Conservation (phyloP, 2,888 invertebrate genomes). For the Tenthredo mesomela region DNA sequence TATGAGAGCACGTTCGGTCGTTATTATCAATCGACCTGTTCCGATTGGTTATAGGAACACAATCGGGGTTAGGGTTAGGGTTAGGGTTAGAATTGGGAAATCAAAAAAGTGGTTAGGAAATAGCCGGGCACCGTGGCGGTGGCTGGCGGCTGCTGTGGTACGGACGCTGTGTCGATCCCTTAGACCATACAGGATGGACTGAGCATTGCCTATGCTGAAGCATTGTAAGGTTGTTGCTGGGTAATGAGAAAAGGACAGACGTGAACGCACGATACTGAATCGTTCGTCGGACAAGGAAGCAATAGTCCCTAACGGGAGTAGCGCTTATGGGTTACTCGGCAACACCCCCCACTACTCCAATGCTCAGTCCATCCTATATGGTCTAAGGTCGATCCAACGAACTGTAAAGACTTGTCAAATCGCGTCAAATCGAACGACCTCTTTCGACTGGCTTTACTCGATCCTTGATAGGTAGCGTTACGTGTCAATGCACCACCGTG, state of each 20-base stretch:
- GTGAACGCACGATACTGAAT: no score
- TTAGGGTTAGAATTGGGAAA: neutral
- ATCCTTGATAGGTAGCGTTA: neutral
- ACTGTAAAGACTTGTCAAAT: neutral
- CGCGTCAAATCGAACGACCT: neutral
- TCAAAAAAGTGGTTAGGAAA: neutral
- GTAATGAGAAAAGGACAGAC: no score
- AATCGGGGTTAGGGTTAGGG: neutral
- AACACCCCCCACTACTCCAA: no score
- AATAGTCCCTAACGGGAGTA: no score
- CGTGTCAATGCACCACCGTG: neutral
- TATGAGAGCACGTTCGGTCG: neutral
- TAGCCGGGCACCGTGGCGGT: neutral
- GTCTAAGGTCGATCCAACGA: neutral
- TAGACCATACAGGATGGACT: no score
- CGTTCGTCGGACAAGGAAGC: no score
- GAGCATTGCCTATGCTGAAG: no score
- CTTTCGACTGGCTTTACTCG: neutral
- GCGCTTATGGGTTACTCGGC: no score
- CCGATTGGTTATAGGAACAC: neutral
- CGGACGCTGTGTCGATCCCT: no score
- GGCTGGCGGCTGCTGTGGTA: no score
- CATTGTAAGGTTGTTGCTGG: no score
- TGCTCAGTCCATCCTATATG: no score
- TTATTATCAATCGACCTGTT: neutral